Evolutionary conservation across 2,888 invertebrate species (phyloP).

Genomic region (Tenthredo notha): DNA sequence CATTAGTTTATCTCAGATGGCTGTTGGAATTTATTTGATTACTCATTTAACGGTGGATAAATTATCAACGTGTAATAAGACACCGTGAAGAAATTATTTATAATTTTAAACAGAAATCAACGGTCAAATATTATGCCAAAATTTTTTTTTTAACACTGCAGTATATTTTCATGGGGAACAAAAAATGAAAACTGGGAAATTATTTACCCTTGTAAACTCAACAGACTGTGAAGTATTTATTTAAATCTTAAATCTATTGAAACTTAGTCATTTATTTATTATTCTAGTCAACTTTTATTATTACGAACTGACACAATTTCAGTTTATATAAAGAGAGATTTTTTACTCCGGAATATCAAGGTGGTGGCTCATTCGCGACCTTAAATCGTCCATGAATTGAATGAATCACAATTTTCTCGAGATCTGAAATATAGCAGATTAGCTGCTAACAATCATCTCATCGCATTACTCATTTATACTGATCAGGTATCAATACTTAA

Average conservation of each 20-base stretch:
- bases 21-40: background rate
- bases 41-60: background rate
- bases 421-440: background rate
- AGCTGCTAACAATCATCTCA: background rate
- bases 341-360: background rate
- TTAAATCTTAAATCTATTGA: background rate
- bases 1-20: background rate
- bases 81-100: background rate
- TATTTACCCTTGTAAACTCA: background rate
- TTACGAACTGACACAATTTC: background rate
- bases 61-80: background rate
- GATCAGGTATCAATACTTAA: background rate
- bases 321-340: conserved; percentile 14
- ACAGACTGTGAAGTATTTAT: background rate
- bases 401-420: background rate
- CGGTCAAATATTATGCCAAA: background rate
- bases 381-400: conserved; percentile 8
- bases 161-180: background rate
- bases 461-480: background rate
- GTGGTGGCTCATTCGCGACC: background rate
- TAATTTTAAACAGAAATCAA: background rate
- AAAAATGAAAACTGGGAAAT: background rate
- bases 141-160: background rate
- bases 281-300: conserved; percentile 12
- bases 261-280: background rate